phyloP scores from a whole-genome alignment of 2,113 vertebrate genomes.

The Martes martes region DNA sequence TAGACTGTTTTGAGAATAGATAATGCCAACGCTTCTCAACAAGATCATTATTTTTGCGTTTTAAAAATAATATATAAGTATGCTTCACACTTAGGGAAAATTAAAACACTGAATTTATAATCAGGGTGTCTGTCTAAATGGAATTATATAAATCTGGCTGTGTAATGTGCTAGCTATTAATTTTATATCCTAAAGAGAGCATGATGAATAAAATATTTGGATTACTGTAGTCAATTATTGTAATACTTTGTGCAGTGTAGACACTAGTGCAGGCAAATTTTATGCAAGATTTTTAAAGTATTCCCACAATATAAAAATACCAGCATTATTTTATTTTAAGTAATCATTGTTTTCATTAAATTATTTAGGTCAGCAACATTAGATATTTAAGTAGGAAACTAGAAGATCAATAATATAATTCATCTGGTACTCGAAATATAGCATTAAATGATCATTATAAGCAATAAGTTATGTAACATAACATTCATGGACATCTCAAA shows the following conservation, averaged over 20 bases:
- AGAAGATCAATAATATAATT: background rate
- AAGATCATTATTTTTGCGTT: background rate
- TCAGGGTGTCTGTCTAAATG: background rate
- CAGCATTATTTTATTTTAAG: background rate
- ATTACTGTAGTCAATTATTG: background rate
- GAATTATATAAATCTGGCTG: constrained; percentile 19
- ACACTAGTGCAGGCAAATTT: background rate
- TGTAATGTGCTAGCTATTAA: background rate
- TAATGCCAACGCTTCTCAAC: constrained; percentile 20
- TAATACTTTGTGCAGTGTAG: background rate
- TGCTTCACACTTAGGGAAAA: background rate
- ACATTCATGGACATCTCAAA: background rate
- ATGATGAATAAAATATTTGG: background rate
- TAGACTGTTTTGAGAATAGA: background rate
- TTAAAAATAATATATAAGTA: background rate
- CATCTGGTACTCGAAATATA: background rate
- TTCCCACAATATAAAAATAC: background rate
- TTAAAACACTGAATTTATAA: constrained; percentile 25
- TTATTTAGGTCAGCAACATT: background rate
- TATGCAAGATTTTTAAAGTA: background rate
- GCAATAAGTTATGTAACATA: background rate
- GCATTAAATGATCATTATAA: background rate
- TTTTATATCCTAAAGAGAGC: background rate
- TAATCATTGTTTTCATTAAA: background rate
- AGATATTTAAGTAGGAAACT: constrained; percentile 29